These are phyloP conservation scores for Dasypogon diadema DNA, from an alignment of 2,888 invertebrate species.

Conservation along the genomic window DNA sequence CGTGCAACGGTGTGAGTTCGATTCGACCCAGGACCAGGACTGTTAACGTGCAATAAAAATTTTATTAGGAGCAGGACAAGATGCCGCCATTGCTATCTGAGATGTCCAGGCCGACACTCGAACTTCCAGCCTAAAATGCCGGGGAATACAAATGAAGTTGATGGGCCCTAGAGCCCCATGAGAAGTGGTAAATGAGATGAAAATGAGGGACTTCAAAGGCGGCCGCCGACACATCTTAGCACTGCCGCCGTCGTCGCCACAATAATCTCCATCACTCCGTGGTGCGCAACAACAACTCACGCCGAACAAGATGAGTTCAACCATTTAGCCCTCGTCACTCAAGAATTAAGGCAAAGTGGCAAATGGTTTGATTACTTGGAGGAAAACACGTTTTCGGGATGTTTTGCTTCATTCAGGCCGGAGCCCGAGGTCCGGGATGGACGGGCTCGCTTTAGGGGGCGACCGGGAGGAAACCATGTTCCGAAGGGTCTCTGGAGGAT, in stretches of 20 bases:
- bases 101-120: background rate
- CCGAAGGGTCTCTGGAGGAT: slow-evolving; percentile 37
- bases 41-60: slow-evolving; percentile 40
- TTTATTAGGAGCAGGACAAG: slow-evolving; percentile 42
- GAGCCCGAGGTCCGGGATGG: background rate
- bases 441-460: slow-evolving; percentile 21
- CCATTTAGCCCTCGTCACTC: slow-evolving; percentile 51
- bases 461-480: slow-evolving; percentile 16
- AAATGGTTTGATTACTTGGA: slow-evolving; percentile 53
- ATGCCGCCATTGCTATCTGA: slow-evolving; percentile 3
- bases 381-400: slow-evolving; percentile 54
- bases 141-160: slow-evolving; percentile 32
- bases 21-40: background rate
- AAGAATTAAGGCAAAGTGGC: slow-evolving; percentile 54
- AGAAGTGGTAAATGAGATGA: slow-evolving; percentile 55
- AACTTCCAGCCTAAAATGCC: slow-evolving; percentile 23
- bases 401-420: slow-evolving; percentile 38
- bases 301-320: slow-evolving; percentile 2
- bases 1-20: slow-evolving; percentile 6
- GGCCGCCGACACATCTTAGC: slow-evolving; percentile 51
- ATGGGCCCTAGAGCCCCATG: slow-evolving; percentile 21
- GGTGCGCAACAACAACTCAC: slow-evolving; percentile 8
- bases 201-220: slow-evolving; percentile 55
- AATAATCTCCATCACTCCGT: slow-evolving; percentile 43
- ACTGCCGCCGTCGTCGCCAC: slow-evolving; percentile 51